Evolutionary conservation across 37 sponge, comb jelly and placozoan genomes (phyloP).

Genomic region (Theonella swinhoei): DNA sequence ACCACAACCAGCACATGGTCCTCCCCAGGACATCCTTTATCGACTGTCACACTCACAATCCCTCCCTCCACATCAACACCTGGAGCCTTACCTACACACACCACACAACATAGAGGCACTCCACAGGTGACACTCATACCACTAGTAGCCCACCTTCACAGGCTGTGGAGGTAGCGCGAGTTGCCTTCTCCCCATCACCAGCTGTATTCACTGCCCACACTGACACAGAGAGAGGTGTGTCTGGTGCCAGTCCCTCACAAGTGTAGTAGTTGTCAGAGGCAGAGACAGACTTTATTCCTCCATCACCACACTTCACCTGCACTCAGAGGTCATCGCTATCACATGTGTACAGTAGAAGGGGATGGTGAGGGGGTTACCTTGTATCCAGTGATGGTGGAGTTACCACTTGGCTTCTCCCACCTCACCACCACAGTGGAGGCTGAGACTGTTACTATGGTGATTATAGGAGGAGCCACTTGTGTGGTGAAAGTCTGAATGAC

Average conservation of each 20-base stretch:
- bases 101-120: background rate
- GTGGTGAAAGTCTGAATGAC: background rate
- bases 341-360: background rate
- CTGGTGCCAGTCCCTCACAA: constrained; percentile 32
- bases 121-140: background rate
- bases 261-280: background rate
- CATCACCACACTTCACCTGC: background rate
- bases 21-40: background rate
- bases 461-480: background rate
- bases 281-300: background rate
- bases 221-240: constrained; percentile 9
- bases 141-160: constrained; percentile 1
- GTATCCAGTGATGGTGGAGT: constrained; percentile 1
- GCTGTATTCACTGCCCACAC: constrained; percentile 35
- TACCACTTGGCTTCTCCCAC: constrained; percentile 32
- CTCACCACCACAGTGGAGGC: background rate
- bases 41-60: background rate
- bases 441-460: background rate
- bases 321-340: no score
- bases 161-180: background rate
- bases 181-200: constrained; percentile 1
- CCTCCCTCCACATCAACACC: background rate
- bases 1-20: constrained; percentile 39
- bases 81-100: background rate
- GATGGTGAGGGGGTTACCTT: constrained; percentile 11